Base-by-base conservation (phyloP, 2,888 invertebrate genomes). In the Blastobasis lacticolella region DNA sequence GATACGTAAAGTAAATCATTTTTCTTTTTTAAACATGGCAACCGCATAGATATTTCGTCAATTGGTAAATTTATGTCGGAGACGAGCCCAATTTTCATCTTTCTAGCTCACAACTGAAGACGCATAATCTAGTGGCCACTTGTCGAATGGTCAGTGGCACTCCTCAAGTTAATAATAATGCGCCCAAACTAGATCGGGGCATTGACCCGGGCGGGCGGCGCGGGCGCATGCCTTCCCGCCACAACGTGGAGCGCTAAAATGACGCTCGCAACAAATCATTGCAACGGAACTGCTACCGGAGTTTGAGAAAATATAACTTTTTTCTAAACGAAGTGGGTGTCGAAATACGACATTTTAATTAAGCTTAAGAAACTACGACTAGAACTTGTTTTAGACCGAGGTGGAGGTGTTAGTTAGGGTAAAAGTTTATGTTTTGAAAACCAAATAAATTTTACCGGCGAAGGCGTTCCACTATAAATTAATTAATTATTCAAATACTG, bases 101-200 rank as follows among this genome's bases (percentile, higher is more conserved):
- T 57, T 65, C 58, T 51, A 49, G 56, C 57, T 63, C 64, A 61
- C 61, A 59, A 63, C 66, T 62, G 46, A 57, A 53, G 60, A 60
- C 55, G 58, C 55, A 58, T 67, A 65, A 70, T 73, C 64, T 62
- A 63, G 63, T 68, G 68, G 62, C 66, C 65, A 73, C 42, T 71
- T 71, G 70, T 71, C 66, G 63, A 65, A 63, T 77, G 78, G 76
- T 72, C 78, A 70, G 68, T 71, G 67, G 74, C 73, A 75, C 69
- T 75, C 66, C 64, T 73, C 67, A 75, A 78, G 82, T 80, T 87
- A 85, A 87, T 86, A 86, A 84, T 86, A 86, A 83, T 81, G 76
- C 78, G 80, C 87, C 87, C 86, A 86, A 87, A 88, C 86, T 87
- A 88, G 87, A 88, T 69, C 86, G 82, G 86, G 86, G 67, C 85